Base-by-base conservation (phyloP, 2,797 vertebrate genomes). In the Coendou prehensilis region DNA sequence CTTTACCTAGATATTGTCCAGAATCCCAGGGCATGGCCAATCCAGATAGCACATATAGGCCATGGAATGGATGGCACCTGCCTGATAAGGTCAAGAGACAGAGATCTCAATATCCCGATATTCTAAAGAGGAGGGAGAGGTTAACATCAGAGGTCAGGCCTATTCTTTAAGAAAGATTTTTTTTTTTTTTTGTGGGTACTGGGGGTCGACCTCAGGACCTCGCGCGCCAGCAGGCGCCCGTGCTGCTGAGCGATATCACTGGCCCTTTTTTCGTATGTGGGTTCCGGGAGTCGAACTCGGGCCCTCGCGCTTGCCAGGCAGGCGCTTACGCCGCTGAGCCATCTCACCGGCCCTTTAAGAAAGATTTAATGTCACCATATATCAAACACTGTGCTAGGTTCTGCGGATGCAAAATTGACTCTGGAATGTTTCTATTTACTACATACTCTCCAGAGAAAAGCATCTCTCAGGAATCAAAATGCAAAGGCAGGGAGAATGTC, bases 1-100 rank as follows among this genome's bases (percentile, higher is more conserved):
- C 8, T 84, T 93, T 89, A 64, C 64, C 28, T 91, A 91, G 75
- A 93, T 56, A 87, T 92, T 94, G 30, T 71, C 57, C 64, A 75
- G 54, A 33, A 7, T 90, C 57, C 52, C 41, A 95, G 57, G 23
- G 37, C 6, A 64, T 50, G 28, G 41, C 79, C 54, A 93, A 78
- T 79, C 10, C 47, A 81, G 37, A 86, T 50, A 26, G 10, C 45
- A 95, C 47, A 86, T 3, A 45, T n/a, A 75, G 33, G 37, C 64
- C 93, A 63, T 45, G 50, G 57, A 89, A 83, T 41, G 41, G 63
- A 79, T 87, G 64, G 33, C 37, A 92, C 76, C 37, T 95, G 28
- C 45, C 89, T 92, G 57, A 80, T 87, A 37, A 64, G 15, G 63
- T 88, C 63, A 94, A 75, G 84, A 95, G 45, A 89, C 41, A 79